These are phyloP conservation scores for Villa cingulata DNA, from an alignment of 2,888 invertebrate species.

Conservation along the genomic window DNA sequence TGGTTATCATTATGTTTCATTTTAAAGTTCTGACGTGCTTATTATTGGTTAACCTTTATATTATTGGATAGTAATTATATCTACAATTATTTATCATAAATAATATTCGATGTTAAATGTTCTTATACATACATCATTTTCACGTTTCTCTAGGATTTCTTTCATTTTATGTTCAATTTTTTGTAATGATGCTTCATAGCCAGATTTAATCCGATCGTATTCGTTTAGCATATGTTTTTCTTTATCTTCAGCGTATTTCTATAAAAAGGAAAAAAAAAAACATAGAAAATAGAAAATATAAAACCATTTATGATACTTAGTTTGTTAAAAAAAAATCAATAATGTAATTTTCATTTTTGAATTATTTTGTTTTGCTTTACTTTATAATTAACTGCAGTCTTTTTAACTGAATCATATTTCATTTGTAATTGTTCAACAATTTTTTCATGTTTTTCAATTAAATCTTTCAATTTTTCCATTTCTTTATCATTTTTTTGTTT, in stretches of 20 bases:
- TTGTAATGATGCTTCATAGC: constrained; percentile 35
- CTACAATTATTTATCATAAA: too few relatives aligned
- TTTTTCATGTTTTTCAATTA: constrained; percentile 37
- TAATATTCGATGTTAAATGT: too few relatives aligned
- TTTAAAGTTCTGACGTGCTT: too few relatives aligned
- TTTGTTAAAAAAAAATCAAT: too few relatives aligned
- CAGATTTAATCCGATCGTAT: constrained; percentile 48
- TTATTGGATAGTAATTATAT: too few relatives aligned
- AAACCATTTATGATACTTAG: too few relatives aligned
- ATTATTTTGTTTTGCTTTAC: too few relatives aligned
- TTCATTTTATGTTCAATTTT: constrained; percentile 24
- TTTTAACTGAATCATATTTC: constrained; percentile 50
- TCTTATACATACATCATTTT: constrained; percentile 1
- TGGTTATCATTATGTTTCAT: too few relatives aligned
- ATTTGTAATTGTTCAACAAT: constrained; percentile 41
- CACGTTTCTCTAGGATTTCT: constrained; percentile 16
- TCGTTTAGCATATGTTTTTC: constrained; percentile 49
- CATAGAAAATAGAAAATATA: constrained; percentile 2
- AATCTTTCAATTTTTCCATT: constrained; percentile 35
- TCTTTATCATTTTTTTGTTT: constrained; percentile 37
- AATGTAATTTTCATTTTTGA: too few relatives aligned
- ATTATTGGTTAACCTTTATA: too few relatives aligned
- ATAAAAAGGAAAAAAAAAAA: constrained; percentile 16
- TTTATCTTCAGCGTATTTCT: constrained; percentile 50
- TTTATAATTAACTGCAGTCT: constrained; percentile 49